Base-by-base conservation (phyloP, 2,113 vertebrate species). In the Sphyrna mokarran region DNA sequence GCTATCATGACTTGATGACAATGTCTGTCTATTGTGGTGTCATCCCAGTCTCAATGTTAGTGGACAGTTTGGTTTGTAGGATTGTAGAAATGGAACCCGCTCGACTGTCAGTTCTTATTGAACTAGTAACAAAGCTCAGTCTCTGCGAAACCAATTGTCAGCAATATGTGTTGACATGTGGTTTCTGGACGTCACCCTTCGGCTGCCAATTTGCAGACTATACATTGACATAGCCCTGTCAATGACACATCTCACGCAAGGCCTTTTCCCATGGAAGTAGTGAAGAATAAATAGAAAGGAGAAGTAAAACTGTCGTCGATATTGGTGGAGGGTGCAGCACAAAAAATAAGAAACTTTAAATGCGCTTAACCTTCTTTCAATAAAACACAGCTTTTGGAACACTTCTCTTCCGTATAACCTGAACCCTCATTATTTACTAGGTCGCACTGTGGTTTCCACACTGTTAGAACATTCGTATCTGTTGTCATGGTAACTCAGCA, bases 401-500 rank as follows among this genome's bases (percentile, higher is more conserved):
- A 66, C 1, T 93, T 63, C 40, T 66, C 2, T 93, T 63, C 20
- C 0, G n/a, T 37, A 33, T 37, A 66, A 93, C 61, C 18, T 93
- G 89, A 37, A 37, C 9, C 29, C 61, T 54, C 68, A 54, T 95
- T 72, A 48, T 37, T 72, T 72, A 48, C 68, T 72, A 40, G 26
- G 11, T 95, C 14, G 11, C 18, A 29, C 40, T 72, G 94, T 95
- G 94, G 94, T 95, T 95, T 95, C 54, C 66, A 43, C 40, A 70
- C 94, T 29, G 68, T 48, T 72, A 72, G 43, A 95, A 95, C 69
- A 72, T 95, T 23, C 94, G 94, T 43, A 95, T 72, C 43, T 70
- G 68, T 95, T 72, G 94, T 72, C 68, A 70, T 70, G 43, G 26
- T n/a, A 95, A 95, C 94, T 95, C 94, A 70, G 22, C 66, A 72